phyloP scores from a whole-genome alignment of 2,888 invertebrate species.

The Trileptium ribeirensis region DNA sequence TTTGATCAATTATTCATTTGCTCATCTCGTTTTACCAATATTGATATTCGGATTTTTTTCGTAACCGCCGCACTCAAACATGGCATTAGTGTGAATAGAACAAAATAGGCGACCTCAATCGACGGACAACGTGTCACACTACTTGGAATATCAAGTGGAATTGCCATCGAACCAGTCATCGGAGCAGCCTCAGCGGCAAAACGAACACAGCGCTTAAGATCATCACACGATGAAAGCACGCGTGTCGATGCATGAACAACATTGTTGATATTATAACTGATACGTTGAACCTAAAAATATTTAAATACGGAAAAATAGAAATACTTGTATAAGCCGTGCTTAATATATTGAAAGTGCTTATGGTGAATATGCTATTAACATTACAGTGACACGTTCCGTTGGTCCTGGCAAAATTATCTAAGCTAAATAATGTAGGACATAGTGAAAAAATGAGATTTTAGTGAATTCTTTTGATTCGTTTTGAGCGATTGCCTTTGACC shows the following conservation, averaged over 20 bases:
- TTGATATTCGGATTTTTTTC: background rate
- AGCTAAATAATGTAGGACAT: no score
- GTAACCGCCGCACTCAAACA: background rate
- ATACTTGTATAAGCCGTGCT: no score
- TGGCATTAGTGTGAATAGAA: background rate
- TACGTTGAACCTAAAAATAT: background rate
- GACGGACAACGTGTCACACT: background rate
- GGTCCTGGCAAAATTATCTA: no score
- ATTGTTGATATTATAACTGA: background rate
- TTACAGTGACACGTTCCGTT: no score
- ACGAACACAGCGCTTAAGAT: background rate
- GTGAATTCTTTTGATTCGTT: no score
- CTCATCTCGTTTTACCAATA: background rate
- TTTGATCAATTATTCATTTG: background rate
- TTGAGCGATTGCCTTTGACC: no score
- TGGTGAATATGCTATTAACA: no score
- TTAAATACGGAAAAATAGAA: no score
- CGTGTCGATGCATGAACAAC: background rate
- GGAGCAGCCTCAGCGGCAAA: background rate
- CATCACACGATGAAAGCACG: background rate
- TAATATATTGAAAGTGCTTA: no score
- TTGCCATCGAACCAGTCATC: background rate
- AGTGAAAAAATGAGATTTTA: no score
- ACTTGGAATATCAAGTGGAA: background rate
- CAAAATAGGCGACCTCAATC: background rate